Evolutionary conservation across 2,113 vertebrate genomes (phyloP).

Genomic region (Aphyosemion australe): DNA sequence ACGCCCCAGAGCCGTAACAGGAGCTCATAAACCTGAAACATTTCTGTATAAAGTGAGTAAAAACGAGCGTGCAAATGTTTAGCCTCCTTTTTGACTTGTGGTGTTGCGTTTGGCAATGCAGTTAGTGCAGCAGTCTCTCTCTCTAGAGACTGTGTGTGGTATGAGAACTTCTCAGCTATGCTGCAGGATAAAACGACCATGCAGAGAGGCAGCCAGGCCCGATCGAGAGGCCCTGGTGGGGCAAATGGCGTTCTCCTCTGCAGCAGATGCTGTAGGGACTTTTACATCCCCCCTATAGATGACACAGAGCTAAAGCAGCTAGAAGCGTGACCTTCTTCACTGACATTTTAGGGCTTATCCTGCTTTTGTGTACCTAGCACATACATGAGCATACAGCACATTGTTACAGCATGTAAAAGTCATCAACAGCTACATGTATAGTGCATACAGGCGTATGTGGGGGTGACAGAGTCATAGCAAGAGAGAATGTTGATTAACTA

Average conservation of each 20-base stretch:
- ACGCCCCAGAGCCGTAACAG: not conserved
- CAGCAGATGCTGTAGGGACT: slow-evolving; percentile 51
- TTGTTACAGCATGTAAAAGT: not conserved
- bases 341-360: slow-evolving; percentile 17
- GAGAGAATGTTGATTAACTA: not conserved
- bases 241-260: slow-evolving; percentile 21
- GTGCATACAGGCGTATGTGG: too few relatives aligned
- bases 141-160: slow-evolving; percentile 40
- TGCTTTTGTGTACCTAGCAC: not conserved
- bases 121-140: slow-evolving; percentile 36
- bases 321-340: slow-evolving; percentile 13
- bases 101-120: slow-evolving; percentile 40
- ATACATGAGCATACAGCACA: slow-evolving; percentile 6
- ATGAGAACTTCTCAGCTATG: slow-evolving; percentile 31
- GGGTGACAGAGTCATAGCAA: not conserved
- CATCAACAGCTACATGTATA: not conserved
- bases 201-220: slow-evolving; percentile 24
- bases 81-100: slow-evolving; percentile 24
- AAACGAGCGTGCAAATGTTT: slow-evolving; percentile 18
- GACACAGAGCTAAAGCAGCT: slow-evolving; percentile 15
- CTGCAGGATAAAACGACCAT: slow-evolving; percentile 32
- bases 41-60: not conserved
- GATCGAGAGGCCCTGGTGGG: slow-evolving; percentile 47
- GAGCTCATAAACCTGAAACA: slow-evolving; percentile 4
- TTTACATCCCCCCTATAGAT: slow-evolving; percentile 20